These are phyloP conservation scores for Aethes cnicana DNA, from an alignment of 2,888 invertebrate genomes.

Conservation along the genomic window DNA sequence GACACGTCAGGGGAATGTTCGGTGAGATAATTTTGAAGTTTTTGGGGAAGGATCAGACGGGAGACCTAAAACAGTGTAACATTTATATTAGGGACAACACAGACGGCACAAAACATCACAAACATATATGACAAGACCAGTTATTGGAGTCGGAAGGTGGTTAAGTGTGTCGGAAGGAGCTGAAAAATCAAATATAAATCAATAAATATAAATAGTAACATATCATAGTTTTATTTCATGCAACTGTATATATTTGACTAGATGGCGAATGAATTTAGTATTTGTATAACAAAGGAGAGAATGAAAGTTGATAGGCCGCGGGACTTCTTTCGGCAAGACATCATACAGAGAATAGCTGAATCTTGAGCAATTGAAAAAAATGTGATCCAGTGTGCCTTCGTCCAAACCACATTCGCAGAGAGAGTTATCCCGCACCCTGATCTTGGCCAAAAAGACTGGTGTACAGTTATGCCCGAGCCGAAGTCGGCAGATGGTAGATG, in stretches of 20 bases:
- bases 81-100: no score
- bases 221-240: background rate
- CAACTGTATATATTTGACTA: background rate
- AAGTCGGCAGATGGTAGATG: conserved; percentile 22
- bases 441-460: conserved; percentile 25
- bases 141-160: no score
- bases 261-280: background rate
- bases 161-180: no score
- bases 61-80: no score
- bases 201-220: no score
- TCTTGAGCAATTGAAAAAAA: background rate
- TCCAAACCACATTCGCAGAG: conserved; percentile 34
- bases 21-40: no score
- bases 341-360: background rate
- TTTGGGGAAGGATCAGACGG: no score
- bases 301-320: background rate
- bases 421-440: conserved; percentile 25
- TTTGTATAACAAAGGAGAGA: background rate
- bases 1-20: no score
- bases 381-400: conserved; percentile 11
- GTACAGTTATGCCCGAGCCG: conserved; percentile 30
- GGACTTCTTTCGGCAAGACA: background rate
- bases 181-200: no score
- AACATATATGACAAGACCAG: no score
- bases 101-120: no score